Evolutionary conservation across 2,888 invertebrate species (phyloP).

Genomic region (Cheilosia impressa): DNA sequence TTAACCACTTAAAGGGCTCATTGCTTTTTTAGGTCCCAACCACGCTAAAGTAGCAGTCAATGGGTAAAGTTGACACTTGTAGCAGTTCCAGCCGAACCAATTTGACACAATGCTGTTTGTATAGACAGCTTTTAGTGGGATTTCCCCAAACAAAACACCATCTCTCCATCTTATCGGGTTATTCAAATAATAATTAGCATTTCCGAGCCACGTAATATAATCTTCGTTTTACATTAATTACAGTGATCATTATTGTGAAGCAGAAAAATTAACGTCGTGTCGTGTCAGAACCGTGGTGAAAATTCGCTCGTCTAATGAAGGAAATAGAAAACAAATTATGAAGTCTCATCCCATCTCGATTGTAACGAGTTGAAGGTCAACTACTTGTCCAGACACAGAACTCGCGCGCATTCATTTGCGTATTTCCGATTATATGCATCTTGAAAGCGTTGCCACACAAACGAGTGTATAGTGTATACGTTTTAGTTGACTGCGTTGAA

Average conservation of each 20-base stretch:
- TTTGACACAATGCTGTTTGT: too few species aligned
- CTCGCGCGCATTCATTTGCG: constrained; percentile 7
- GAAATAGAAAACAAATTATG: neutral
- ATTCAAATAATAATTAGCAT: neutral
- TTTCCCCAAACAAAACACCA: too few species aligned
- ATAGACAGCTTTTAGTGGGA: too few species aligned
- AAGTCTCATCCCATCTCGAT: neutral
- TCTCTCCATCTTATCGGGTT: neutral
- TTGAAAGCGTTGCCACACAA: neutral
- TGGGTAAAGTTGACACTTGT: too few species aligned
- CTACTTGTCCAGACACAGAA: neutral
- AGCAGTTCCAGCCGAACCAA: too few species aligned
- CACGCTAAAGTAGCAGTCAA: too few species aligned
- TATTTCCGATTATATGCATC: neutral
- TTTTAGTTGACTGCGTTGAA: too few species aligned
- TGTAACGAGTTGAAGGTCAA: constrained; percentile 25
- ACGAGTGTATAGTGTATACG: neutral
- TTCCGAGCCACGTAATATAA: neutral
- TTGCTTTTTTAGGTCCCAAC: too few species aligned
- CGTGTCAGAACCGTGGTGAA: neutral
- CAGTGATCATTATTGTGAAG: neutral
- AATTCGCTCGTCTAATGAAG: neutral
- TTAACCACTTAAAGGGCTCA: too few species aligned
- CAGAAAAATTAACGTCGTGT: neutral
- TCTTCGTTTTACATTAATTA: neutral